Evolutionary conservation across 2,113 vertebrate species (phyloP).

Genomic region (Toxotes jaculatrix): DNA sequence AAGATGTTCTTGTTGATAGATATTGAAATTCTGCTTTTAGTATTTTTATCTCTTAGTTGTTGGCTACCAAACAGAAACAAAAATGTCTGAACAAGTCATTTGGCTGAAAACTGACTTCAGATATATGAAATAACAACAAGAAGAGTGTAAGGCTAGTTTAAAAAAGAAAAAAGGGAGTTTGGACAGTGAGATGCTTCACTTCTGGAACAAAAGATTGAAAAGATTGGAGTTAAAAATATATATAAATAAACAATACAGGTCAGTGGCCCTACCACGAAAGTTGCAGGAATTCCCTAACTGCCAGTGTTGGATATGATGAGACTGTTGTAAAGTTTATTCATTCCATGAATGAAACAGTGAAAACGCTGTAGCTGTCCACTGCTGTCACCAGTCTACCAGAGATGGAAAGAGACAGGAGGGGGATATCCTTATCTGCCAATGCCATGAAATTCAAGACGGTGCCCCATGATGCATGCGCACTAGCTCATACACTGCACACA

Average conservation of each 20-base stretch:
- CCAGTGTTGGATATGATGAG: neutral
- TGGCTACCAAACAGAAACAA: neutral
- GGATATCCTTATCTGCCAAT: slow-evolving; percentile 84
- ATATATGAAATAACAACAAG: too few relatives aligned
- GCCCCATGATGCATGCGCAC: slow-evolving; percentile 49
- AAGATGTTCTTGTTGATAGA: neutral
- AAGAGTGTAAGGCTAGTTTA: neutral
- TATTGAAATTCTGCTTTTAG: neutral
- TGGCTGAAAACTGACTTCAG: too few relatives aligned
- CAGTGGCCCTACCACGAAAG: neutral
- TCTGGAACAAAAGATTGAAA: neutral
- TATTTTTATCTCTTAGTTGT: neutral
- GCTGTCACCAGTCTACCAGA: slow-evolving; percentile 50
- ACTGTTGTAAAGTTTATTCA: neutral
- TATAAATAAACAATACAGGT: neutral
- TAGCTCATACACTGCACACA: slow-evolving; percentile 1
- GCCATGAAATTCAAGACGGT: slow-evolving; percentile 88
- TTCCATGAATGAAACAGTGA: slow-evolving; percentile 38
- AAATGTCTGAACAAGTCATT: neutral
- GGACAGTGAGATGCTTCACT: neutral
- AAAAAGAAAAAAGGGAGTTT: neutral
- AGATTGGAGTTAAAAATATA: neutral
- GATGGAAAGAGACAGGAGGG: slow-evolving; percentile 74
- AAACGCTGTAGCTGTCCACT: slow-evolving; percentile 23
- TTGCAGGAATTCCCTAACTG: neutral